These are phyloP conservation scores for Baronia brevicornis DNA, from an alignment of 2,888 invertebrate genomes.

Conservation along the genomic window DNA sequence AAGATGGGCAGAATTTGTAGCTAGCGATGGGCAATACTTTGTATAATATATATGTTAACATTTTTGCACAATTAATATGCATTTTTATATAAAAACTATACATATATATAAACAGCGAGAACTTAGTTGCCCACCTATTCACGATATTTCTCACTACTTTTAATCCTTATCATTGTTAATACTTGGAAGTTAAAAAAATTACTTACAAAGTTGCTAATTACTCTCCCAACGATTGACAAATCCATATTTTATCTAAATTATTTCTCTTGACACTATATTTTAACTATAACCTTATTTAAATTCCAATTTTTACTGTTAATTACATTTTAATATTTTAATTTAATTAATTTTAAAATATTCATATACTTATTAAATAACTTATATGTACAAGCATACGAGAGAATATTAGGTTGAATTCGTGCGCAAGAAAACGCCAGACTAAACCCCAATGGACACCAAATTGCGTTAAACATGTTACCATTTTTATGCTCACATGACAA, in stretches of 20 bases:
- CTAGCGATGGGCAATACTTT: too few relatives aligned
- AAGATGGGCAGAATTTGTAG: too few relatives aligned
- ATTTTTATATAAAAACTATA: too few relatives aligned
- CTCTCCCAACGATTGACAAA: constrained; percentile 53
- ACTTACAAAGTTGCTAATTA: constrained; percentile 65
- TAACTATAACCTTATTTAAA: too few relatives aligned
- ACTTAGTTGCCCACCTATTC: too few relatives aligned
- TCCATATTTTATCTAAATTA: constrained; percentile 49
- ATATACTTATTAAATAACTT: too few relatives aligned
- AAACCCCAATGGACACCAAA: constrained; percentile 36
- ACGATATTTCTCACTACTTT: constrained; percentile 3
- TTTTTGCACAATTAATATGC: too few relatives aligned
- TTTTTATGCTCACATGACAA: constrained; percentile 54
- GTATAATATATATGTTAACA: too few relatives aligned
- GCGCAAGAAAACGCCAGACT: constrained; percentile 50
- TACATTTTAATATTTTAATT: too few relatives aligned
- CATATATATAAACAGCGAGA: too few relatives aligned
- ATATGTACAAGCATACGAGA: constrained; percentile 17
- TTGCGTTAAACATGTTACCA: constrained; percentile 30
- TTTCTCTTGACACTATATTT: constrained; percentile 11
- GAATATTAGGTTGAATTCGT: constrained; percentile 56
- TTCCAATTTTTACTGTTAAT: too few relatives aligned
- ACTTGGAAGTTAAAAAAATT: constrained; percentile 11
- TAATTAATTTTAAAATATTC: too few relatives aligned
- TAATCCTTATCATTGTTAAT: not conserved